Evolutionary conservation across 2,113 vertebrate species (phyloP).

Genomic region (Prolemur simus): DNA sequence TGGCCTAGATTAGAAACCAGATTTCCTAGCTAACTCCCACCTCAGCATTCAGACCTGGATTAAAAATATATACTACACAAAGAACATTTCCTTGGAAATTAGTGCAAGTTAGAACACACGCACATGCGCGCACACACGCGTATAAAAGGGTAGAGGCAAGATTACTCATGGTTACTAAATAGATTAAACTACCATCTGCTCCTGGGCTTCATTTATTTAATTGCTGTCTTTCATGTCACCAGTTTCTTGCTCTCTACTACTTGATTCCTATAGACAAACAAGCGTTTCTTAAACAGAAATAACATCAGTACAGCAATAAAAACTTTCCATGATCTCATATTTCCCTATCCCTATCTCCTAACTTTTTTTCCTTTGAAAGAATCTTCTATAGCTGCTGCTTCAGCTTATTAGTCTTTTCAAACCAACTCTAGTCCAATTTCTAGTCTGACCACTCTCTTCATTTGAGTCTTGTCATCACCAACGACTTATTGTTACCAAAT

Average conservation of each 20-base stretch:
- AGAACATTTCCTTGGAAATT: background rate
- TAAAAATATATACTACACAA: background rate
- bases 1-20: background rate
- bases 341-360: background rate
- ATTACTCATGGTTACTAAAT: background rate
- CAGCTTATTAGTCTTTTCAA: background rate
- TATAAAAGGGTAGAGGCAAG: background rate
- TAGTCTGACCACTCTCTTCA: background rate
- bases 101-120: background rate
- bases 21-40: background rate
- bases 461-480: background rate
- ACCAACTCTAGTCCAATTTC: background rate
- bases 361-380: background rate
- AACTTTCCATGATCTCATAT: background rate
- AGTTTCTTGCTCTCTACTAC: background rate
- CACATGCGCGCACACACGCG: fast-evolving
- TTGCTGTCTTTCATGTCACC: background rate
- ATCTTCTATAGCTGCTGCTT: background rate
- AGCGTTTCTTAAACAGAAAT: background rate
- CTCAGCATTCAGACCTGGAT: background rate
- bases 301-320: background rate
- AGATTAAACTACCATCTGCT: background rate
- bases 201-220: background rate
- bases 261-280: background rate
- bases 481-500: background rate